phyloP scores from a whole-genome alignment of 2,113 vertebrate species.

The Nothocercus julius region DNA sequence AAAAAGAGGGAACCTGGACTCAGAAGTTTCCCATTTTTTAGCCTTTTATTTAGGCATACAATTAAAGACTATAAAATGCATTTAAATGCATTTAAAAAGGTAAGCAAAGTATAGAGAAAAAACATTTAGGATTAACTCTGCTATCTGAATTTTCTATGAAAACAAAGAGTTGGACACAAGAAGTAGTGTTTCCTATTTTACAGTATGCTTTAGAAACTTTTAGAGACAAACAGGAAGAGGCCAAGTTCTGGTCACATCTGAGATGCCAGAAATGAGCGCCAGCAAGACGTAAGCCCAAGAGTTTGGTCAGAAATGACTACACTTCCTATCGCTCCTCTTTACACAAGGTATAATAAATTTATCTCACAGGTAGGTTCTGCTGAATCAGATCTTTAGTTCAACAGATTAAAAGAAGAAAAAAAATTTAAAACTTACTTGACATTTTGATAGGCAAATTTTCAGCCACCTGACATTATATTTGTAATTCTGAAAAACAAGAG shows the following conservation, averaged over 20 bases:
- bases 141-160: background rate
- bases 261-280: background rate
- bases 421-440: conserved; percentile 83
- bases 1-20: background rate
- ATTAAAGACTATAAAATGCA: background rate
- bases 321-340: background rate
- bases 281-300: background rate
- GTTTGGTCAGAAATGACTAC: background rate
- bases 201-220: background rate
- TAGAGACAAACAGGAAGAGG: background rate
- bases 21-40: background rate
- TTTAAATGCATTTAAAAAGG: background rate
- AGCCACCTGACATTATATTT: conserved; percentile 81
- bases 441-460: conserved; percentile 84
- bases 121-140: background rate
- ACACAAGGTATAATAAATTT: background rate
- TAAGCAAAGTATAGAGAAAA: background rate
- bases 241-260: background rate
- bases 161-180: background rate
- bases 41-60: background rate
- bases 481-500: conserved; percentile 81
- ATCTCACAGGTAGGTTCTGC: background rate
- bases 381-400: background rate
- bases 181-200: no score
- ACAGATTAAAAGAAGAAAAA: background rate